phyloP scores from a whole-genome alignment of 2,113 vertebrate species.

The Xenopus tropicalis region UCB_Xtro_10.0 CM004450.2:99291001-99291500 shows the following conservation, averaged over 20 bases:
- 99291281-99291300: slow-evolving; percentile 57
- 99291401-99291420: slow-evolving; percentile 48
- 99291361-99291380: slow-evolving; percentile 44
- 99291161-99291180: slow-evolving; percentile 49
- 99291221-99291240: slow-evolving; percentile 56
- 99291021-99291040: not conserved
- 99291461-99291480: slow-evolving; percentile 54
- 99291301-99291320: slow-evolving; percentile 62
- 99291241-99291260: slow-evolving; percentile 56
- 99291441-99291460: slow-evolving; percentile 47
- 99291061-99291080: not conserved
- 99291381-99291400: slow-evolving; percentile 45
- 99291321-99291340: slow-evolving; percentile 57
- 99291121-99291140: not conserved
- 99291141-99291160: slow-evolving; percentile 10
- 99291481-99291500: slow-evolving; percentile 54
- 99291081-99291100: too few species aligned
- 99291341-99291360: slow-evolving; percentile 49
- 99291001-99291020: too few species aligned
- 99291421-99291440: slow-evolving; percentile 38
- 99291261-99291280: slow-evolving; percentile 53
- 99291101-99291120: not conserved
- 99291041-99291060: not conserved
- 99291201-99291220: slow-evolving; percentile 52
- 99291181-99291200: slow-evolving; percentile 57